These are phyloP conservation scores for Danio choprae DNA, from an alignment of 2,797 vertebrate genomes.

Conservation along the genomic window DNA sequence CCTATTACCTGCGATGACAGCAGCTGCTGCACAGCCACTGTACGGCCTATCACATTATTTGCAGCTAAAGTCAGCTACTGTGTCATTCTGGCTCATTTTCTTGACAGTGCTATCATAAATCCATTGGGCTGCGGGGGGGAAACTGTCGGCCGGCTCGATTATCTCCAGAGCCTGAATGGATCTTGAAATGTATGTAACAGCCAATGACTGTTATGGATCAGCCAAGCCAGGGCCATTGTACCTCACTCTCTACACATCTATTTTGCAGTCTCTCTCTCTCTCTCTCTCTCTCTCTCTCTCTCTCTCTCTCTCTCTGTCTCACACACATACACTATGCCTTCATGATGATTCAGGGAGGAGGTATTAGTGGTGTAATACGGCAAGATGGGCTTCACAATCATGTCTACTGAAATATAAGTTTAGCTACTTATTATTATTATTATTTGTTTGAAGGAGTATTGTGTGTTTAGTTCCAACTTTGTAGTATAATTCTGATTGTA, in stretches of 20 bases:
- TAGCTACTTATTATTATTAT: not conserved
- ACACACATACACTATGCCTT: not conserved
- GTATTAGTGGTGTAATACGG: slow-evolving; percentile 21
- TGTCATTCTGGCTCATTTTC: slow-evolving; percentile 99
- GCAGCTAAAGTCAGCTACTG: slow-evolving; percentile 99
- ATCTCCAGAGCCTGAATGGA: slow-evolving; percentile 99
- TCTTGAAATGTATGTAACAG: slow-evolving; percentile 99
- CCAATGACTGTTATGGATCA: slow-evolving; percentile 99
- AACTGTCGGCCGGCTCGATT: slow-evolving; percentile 99
- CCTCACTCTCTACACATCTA: slow-evolving; percentile 71
- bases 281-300: slow-evolving; percentile 34
- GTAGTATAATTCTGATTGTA: not conserved
- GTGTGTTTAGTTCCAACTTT: not conserved
- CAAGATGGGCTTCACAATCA: slow-evolving; percentile 73
- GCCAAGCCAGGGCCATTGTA: slow-evolving; percentile 90
- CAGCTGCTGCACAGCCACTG: slow-evolving; percentile 99
- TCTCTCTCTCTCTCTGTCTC: slow-evolving; percentile 24
- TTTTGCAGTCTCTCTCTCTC: slow-evolving; percentile 46
- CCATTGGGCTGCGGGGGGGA: slow-evolving; percentile 97
- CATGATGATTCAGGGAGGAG: slow-evolving; percentile 17
- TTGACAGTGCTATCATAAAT: slow-evolving; percentile 99
- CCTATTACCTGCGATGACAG: slow-evolving; percentile 99
- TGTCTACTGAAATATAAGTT: slow-evolving; percentile 79
- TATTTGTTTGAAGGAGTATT: not conserved
- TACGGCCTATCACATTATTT: slow-evolving; percentile 99